Conservation (phyloP, 2,888 invertebrate genomes). For the Pheosia tremula region DNA sequence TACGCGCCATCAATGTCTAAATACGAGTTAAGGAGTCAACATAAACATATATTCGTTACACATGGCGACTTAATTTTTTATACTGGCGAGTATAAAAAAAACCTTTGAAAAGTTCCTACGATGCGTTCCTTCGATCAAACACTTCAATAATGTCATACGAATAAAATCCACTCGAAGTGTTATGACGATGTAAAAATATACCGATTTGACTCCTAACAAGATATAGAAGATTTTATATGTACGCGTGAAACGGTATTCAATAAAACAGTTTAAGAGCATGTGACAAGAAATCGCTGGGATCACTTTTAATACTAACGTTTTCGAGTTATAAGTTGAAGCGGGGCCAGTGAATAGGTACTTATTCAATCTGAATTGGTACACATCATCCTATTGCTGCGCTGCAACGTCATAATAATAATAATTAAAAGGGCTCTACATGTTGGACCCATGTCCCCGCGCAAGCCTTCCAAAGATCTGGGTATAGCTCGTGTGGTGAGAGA, state of each 20-base stretch:
- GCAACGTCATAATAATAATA: too few relatives aligned
- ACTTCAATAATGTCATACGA: conserved; percentile 66
- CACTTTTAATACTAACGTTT: conserved; percentile 34
- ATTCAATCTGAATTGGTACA: too few relatives aligned
- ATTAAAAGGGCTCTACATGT: too few relatives aligned
- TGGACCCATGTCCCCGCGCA: too few relatives aligned
- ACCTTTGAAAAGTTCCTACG: conserved; percentile 24
- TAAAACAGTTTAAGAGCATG: conserved; percentile 73
- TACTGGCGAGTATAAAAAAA: conserved; percentile 48
- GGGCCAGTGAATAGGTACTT: too few relatives aligned
- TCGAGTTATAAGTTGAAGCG: conserved; percentile 12
- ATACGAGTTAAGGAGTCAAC: conserved; percentile 48
- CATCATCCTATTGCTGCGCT: too few relatives aligned
- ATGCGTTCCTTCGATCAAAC: conserved; percentile 41
- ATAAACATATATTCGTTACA: conserved; percentile 53
- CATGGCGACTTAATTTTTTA: conserved; percentile 50
- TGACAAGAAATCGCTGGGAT: conserved; percentile 57
- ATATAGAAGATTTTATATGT: conserved; percentile 70
- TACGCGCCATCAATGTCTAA: conserved; percentile 47
- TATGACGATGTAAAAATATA: conserved; percentile 78
- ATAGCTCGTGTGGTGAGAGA: too few relatives aligned
- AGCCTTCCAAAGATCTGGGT: too few relatives aligned
- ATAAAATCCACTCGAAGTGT: conserved; percentile 72
- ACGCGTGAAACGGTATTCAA: conserved; percentile 69
- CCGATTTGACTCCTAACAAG: conserved; percentile 76